Percentiles rank a stretch among this genome's conserved stretches.
Conservation (phyloP, 2,888 invertebrate genomes). For the Myathropa florea region DNA sequence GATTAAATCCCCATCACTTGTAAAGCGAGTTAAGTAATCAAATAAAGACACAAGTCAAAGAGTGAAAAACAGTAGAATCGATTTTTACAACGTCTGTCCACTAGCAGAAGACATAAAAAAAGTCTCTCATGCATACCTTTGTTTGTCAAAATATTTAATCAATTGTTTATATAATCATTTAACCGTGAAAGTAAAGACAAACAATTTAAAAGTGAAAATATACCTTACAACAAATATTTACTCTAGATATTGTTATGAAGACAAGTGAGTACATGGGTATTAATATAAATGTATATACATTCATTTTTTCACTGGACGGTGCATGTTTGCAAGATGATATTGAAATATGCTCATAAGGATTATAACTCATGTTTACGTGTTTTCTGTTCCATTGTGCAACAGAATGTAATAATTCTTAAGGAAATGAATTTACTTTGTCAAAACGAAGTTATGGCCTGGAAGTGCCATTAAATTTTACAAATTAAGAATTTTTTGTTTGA, state of each 20-base stretch:
- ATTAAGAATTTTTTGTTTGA: background rate
- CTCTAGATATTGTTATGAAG: constrained; percentile 13
- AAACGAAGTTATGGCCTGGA: background rate
- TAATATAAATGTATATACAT: too few species aligned
- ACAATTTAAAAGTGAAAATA: constrained; percentile 41
- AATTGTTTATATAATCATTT: constrained; percentile 35
- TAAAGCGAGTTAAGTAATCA: constrained; percentile 22
- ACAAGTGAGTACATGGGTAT: background rate
- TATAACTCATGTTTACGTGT: background rate
- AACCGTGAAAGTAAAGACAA: constrained; percentile 11
- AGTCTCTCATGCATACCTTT: constrained; percentile 19
- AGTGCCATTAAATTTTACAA: background rate
- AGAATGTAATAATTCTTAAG: background rate
- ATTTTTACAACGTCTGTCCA: constrained; percentile 9
- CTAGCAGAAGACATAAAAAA: background rate
- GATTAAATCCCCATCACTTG: constrained; percentile 41
- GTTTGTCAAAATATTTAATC: constrained; percentile 34
- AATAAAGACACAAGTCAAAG: constrained; percentile 16
- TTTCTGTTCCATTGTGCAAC: background rate
- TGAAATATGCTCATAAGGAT: background rate
- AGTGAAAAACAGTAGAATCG: constrained; percentile 38
- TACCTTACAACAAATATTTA: constrained; percentile 29
- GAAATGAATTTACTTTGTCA: background rate
- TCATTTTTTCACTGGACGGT: background rate
- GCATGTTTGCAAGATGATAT: constrained; percentile 18